phyloP scores from a whole-genome alignment of 2,113 vertebrate species.

The Vireo altiloquus region DNA sequence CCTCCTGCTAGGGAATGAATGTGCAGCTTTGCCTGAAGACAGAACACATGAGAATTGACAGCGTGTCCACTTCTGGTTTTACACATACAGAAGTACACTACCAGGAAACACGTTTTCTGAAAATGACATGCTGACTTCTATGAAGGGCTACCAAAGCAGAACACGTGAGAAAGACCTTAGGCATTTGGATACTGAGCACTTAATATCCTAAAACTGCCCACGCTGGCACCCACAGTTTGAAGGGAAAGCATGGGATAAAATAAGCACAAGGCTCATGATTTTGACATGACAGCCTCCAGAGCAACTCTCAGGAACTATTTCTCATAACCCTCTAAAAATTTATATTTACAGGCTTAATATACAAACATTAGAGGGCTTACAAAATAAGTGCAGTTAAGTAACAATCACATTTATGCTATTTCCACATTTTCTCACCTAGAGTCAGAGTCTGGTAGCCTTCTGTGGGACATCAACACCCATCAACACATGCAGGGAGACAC shows the following conservation, averaged over 20 bases:
- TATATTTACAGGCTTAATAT: background rate
- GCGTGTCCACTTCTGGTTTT: accelerated
- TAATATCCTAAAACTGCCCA: background rate
- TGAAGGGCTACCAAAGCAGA: background rate
- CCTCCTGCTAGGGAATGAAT: background rate
- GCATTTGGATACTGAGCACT: background rate
- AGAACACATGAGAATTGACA: background rate
- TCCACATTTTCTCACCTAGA: background rate
- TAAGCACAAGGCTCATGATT: background rate
- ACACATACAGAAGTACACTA: background rate
- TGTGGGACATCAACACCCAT: background rate
- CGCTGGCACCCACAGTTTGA: background rate
- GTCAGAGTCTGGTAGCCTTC: background rate
- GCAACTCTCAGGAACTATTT: background rate
- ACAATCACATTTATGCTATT: background rate
- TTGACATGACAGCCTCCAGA: background rate
- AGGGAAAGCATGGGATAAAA: background rate
- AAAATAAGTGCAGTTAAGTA: background rate
- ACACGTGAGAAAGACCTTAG: background rate
- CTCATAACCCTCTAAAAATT: background rate
- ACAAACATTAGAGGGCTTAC: background rate
- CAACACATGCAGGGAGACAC: background rate
- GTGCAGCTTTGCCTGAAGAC: accelerated
- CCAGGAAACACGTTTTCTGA: background rate
- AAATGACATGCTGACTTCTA: background rate